Percentiles rank a stretch among this genome's conserved stretches.
Evolutionary conservation across 2,888 invertebrate genomes (phyloP).

Genomic region (Lochmaea crataegi): DNA sequence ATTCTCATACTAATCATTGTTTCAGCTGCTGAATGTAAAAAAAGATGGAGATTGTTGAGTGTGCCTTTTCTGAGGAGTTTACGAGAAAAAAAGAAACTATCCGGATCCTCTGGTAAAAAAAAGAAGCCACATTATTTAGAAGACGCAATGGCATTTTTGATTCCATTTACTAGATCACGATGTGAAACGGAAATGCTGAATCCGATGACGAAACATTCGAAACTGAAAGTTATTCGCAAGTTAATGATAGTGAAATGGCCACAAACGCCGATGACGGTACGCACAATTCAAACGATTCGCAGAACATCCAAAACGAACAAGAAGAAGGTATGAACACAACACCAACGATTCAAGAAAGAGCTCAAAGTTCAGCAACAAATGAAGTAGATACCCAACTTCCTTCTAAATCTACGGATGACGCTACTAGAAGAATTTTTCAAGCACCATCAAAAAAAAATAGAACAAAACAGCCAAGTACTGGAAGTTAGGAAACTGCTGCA

Average conservation of each 20-base stretch:
- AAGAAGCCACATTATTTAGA: conserved; percentile 32
- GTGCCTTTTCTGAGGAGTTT: conserved; percentile 25
- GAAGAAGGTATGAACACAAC: conserved; percentile 23
- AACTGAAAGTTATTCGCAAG: conserved; percentile 14
- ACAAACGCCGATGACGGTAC: conserved; percentile 17
- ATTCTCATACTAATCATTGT: too few relatives aligned
- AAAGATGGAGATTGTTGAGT: conserved; percentile 28
- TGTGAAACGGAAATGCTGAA: conserved; percentile 33
- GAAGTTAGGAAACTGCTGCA: conserved; percentile 31
- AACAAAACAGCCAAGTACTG: too few relatives aligned
- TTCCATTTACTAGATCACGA: conserved; percentile 31
- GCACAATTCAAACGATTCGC: conserved; percentile 14
- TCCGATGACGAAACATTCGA: conserved; percentile 26
- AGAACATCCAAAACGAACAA: conserved; percentile 21
- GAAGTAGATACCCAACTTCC: too few relatives aligned
- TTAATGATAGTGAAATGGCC: too few relatives aligned
- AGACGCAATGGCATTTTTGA: conserved; percentile 32
- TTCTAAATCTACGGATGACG: too few relatives aligned
- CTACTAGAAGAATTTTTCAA: too few relatives aligned
- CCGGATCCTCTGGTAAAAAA: conserved; percentile 27
- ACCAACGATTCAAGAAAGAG: background rate
- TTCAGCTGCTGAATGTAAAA: conserved; percentile 36
- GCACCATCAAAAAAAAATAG: conserved; percentile 18
- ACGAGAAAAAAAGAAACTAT: conserved; percentile 28
- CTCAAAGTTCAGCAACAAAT: too few relatives aligned